Percentiles rank a stretch among this genome's conserved stretches.
Conservation (phyloP, 2,797 vertebrate species). For the Anomalospiza imberbis region DNA sequence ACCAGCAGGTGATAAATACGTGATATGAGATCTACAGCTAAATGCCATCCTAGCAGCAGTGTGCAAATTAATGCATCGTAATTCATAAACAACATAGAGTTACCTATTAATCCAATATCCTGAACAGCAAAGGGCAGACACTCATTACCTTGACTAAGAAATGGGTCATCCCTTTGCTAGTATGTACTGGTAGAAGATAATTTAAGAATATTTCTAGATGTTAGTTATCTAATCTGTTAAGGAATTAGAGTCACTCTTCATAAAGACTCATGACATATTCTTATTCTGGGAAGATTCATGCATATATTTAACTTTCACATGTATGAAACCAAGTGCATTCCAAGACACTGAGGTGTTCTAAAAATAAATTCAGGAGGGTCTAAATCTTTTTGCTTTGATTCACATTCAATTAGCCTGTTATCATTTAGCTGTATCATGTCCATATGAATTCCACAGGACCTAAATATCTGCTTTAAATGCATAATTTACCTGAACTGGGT, state of each 20-base stretch:
- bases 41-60: neutral
- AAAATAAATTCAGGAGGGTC: neutral
- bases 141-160: neutral
- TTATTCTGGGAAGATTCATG: neutral
- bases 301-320: neutral
- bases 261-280: neutral
- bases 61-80: neutral
- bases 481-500: neutral
- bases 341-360: neutral
- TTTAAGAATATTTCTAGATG: neutral
- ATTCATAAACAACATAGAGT: neutral
- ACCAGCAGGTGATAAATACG: neutral
- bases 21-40: neutral
- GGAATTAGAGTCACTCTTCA: neutral
- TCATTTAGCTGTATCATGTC: neutral
- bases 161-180: neutral
- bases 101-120: neutral
- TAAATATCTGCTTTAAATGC: neutral
- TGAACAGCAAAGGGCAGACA: neutral
- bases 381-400: neutral
- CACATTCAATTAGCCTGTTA: neutral
- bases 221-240: neutral
- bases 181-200: neutral
- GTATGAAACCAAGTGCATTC: neutral
- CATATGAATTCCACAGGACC: neutral